These are phyloP conservation scores for Cosmia pyralina DNA, from an alignment of 2,888 invertebrate genomes.

Conservation along the genomic window DNA sequence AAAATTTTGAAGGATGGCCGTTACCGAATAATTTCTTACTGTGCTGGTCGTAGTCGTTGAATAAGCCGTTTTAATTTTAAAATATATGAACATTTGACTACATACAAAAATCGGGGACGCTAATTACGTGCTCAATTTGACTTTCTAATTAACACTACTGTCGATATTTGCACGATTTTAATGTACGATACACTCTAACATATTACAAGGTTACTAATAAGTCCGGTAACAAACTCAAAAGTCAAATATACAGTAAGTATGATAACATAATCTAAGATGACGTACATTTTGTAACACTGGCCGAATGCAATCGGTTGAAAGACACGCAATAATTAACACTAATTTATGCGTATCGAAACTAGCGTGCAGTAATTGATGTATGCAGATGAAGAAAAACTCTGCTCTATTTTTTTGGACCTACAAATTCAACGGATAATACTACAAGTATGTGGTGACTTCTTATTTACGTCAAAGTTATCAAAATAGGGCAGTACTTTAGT, in stretches of 20 bases:
- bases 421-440: no score
- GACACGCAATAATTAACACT: slow-evolving; percentile 50
- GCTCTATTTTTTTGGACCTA: slow-evolving; percentile 4
- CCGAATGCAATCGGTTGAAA: slow-evolving; percentile 48
- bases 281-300: slow-evolving; percentile 56
- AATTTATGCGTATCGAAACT: slow-evolving; percentile 51
- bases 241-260: slow-evolving; percentile 27
- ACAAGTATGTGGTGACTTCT: no score
- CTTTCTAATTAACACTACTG: slow-evolving; percentile 42
- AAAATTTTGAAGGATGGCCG: not conserved
- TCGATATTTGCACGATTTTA: slow-evolving; percentile 32
- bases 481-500: no score
- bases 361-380: slow-evolving; percentile 29
- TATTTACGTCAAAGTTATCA: no score
- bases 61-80: not conserved
- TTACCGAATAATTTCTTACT: not conserved
- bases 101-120: not conserved
- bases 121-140: slow-evolving; percentile 21
- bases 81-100: not conserved
- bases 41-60: not conserved
- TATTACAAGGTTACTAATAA: slow-evolving; percentile 61
- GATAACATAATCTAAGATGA: slow-evolving; percentile 52
- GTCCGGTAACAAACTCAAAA: slow-evolving; percentile 41
- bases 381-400: slow-evolving; percentile 31
- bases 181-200: slow-evolving; percentile 48